Conservation (phyloP, 2,888 invertebrate species). For the Melanostoma scalare region DNA sequence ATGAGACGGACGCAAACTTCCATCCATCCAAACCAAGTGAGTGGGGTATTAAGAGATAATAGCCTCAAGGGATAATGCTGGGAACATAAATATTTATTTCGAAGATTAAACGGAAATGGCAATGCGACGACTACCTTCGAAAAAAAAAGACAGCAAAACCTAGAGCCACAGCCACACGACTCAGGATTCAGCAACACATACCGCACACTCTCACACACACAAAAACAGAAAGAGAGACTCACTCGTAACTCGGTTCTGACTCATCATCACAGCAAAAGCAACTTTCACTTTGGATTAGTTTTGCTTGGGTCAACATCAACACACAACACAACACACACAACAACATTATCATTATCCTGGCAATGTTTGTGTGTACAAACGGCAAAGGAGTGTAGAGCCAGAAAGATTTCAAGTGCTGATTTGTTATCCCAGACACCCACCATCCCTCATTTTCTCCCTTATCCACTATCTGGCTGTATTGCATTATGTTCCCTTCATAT, state of each 20-base stretch:
- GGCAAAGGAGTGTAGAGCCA: constrained; percentile 38
- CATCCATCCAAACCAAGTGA: constrained; percentile 15
- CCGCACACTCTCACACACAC: too few relatives aligned
- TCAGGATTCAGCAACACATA: too few relatives aligned
- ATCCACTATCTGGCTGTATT: neutral
- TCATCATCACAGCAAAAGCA: constrained; percentile 59
- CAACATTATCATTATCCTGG: constrained; percentile 55
- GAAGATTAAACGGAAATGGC: constrained; percentile 69
- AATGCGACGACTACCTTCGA: constrained; percentile 41
- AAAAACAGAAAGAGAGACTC: neutral
- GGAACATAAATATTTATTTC: constrained; percentile 70
- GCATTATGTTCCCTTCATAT: neutral
- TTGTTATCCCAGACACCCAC: constrained; percentile 67
- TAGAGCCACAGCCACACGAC: too few relatives aligned
- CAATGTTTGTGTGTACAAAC: constrained; percentile 40
- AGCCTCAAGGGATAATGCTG: constrained; percentile 63
- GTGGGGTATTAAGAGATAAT: constrained; percentile 63
- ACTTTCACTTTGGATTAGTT: constrained; percentile 74
- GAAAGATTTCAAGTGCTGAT: constrained; percentile 65
- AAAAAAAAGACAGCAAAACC: constrained; percentile 20
- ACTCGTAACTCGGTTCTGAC: constrained; percentile 22
- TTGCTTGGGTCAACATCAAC: constrained; percentile 41
- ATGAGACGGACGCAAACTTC: constrained; percentile 56
- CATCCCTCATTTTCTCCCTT: neutral
- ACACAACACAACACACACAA: constrained; percentile 13